Base-by-base conservation (phyloP, 1,140 invertebrate genomes). In the Philotrypesis tridentata region DNA sequence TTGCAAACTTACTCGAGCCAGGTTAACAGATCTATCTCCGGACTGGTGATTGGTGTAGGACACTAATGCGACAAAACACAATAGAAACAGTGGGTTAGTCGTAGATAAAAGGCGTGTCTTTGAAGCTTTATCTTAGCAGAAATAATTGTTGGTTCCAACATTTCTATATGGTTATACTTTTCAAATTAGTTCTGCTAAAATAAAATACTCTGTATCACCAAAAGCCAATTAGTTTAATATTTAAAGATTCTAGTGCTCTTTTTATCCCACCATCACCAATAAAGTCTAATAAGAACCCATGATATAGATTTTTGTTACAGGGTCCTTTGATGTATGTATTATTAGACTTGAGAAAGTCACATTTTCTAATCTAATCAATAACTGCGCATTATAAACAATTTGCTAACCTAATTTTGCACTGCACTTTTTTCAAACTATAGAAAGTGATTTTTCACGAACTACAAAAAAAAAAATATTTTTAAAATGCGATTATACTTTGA, bases 11-110 rank as follows among this genome's bases (percentile, higher is more conserved):
- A 95, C 94, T 95, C 94, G 93, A 95, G 93, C 96, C 96, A 96
- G 92, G 95, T 96, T 95, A 95, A 96, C 91, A 96, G 95, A 93
- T 96, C 95, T 92, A 93, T 95, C 92, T 96, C 95, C 93, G 95
- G 95, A 92, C 95, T 95, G 91, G 95, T 95, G 93, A 95, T 95
- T 89, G 95, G 95, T 93, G 95, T 96, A 87, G 95, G 95, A 93
- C 95, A 96, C 95, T 96, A 93, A 92, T 89, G 88, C 88, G 87
- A 91, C 87, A 90, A 87, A 91, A 87, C 75, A 90, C 87, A 88
- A 89, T 87, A 90, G 87, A 87, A 90, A 88, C 87, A 88, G 88
- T 89, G 89, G 86, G 89, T 91, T 90, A 91, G 87, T 90, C 27
- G 23, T 65, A 74, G 17, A 21, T 67, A 74, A 79, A 70, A 68